Evolutionary conservation across 2,888 invertebrate species (phyloP).

Genomic region (Drosophila neoperkinsi): DNA sequence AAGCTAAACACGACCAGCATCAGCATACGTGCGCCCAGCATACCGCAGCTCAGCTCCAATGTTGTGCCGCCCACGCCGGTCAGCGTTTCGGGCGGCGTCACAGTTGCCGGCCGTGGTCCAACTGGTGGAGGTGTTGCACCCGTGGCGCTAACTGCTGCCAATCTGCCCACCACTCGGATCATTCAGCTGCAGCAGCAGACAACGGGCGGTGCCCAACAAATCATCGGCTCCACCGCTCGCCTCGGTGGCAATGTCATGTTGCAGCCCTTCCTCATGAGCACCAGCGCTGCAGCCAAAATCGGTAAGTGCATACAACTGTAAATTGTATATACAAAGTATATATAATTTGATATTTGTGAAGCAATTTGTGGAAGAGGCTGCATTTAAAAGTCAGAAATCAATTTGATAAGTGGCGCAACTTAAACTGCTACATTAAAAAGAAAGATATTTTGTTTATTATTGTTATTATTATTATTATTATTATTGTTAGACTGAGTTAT

Average conservation of each 20-base stretch:
- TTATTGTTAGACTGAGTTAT: background rate
- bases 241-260: constrained; percentile 84
- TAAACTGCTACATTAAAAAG: background rate
- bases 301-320: constrained; percentile 62
- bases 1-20: constrained; percentile 84
- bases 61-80: constrained; percentile 65
- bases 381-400: background rate
- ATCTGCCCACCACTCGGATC: constrained; percentile 83
- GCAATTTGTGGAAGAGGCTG: background rate
- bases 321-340: background rate
- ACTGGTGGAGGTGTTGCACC: constrained; percentile 55
- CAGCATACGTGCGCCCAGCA: constrained; percentile 84
- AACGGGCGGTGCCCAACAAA: constrained; percentile 81
- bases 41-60: constrained; percentile 79
- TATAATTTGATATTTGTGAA: background rate
- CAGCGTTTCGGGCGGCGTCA: constrained; percentile 69
- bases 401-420: background rate
- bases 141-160: constrained; percentile 76
- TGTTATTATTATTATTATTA: background rate
- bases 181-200: constrained; percentile 85
- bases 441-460: background rate
- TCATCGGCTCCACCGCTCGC: constrained; percentile 82
- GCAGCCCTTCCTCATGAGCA: constrained; percentile 84
- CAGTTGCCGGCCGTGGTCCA: constrained; percentile 67
- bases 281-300: constrained; percentile 80